phyloP scores from a whole-genome alignment of 2,888 invertebrate species.

The Peribatodes rhomboidaria region DNA sequence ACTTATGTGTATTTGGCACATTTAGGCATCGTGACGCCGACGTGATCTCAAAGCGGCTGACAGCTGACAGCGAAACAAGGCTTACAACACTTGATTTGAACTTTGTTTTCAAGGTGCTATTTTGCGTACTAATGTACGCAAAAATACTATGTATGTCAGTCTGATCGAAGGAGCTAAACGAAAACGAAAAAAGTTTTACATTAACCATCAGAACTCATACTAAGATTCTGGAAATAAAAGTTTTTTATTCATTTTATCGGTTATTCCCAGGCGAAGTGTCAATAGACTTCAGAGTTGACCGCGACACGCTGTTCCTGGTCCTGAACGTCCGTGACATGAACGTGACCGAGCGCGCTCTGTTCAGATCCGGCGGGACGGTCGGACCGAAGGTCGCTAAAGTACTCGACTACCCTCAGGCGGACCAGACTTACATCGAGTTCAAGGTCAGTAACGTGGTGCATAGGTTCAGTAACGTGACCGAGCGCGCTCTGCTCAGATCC shows the following conservation, averaged over 20 bases:
- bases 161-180: no score
- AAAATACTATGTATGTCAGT: neutral
- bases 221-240: no score
- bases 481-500: slow-evolving; percentile 87
- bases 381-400: slow-evolving; percentile 91
- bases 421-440: slow-evolving; percentile 94
- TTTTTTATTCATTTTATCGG: no score
- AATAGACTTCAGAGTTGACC: slow-evolving; percentile 93
- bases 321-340: slow-evolving; percentile 95
- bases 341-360: slow-evolving; percentile 91
- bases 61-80: no score
- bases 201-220: no score
- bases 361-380: slow-evolving; percentile 83
- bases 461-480: slow-evolving; percentile 95
- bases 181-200: no score
- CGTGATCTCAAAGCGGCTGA: no score
- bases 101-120: no score
- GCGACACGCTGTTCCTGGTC: slow-evolving; percentile 93
- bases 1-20: no score
- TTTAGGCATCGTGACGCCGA: no score
- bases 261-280: slow-evolving; percentile 90
- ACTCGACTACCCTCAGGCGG: slow-evolving; percentile 93
- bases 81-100: no score
- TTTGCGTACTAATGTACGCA: no score
- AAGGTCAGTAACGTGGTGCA: slow-evolving; percentile 85